Conservation (phyloP, 1,140 invertebrate species). For the Vollenhovia emeryi region DNA sequence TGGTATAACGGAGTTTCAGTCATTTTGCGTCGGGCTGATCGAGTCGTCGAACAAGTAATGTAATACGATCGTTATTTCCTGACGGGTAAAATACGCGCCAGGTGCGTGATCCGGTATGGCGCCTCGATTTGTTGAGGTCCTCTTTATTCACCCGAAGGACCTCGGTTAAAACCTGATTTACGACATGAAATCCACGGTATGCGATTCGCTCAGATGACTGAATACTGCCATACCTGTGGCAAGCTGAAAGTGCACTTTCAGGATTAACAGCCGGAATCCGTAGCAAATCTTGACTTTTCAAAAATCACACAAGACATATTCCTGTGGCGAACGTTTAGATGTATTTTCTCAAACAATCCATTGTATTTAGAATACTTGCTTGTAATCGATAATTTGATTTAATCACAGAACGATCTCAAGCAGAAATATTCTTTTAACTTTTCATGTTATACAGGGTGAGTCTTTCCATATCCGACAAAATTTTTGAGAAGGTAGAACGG, state of each 20-base stretch:
- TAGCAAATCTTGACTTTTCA: neutral
- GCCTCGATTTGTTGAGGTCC: slow-evolving; percentile 38
- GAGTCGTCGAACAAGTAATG: slow-evolving; percentile 34
- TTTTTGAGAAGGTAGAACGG: too few relatives aligned
- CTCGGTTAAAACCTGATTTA: slow-evolving; percentile 55
- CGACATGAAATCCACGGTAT: slow-evolving; percentile 1
- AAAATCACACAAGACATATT: neutral
- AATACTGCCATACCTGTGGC: neutral
- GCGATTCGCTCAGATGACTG: neutral
- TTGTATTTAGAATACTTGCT: neutral
- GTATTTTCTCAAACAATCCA: neutral
- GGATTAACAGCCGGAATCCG: slow-evolving; percentile 2
- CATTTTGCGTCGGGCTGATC: slow-evolving; percentile 16
- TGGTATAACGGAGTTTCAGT: slow-evolving; percentile 5
- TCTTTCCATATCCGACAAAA: too few relatives aligned
- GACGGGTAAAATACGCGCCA: slow-evolving; percentile 49
- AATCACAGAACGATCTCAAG: neutral
- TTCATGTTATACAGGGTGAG: too few relatives aligned
- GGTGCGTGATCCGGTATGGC: slow-evolving; percentile 26
- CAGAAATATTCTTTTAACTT: neutral
- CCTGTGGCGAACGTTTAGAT: neutral
- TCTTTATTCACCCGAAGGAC: neutral
- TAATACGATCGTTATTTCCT: slow-evolving; percentile 39
- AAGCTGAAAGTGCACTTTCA: neutral
- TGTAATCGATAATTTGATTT: neutral